Evolutionary conservation across 1,140 invertebrate genomes (phyloP).

Genomic region (Drosophila pseudoananassae): DNA sequence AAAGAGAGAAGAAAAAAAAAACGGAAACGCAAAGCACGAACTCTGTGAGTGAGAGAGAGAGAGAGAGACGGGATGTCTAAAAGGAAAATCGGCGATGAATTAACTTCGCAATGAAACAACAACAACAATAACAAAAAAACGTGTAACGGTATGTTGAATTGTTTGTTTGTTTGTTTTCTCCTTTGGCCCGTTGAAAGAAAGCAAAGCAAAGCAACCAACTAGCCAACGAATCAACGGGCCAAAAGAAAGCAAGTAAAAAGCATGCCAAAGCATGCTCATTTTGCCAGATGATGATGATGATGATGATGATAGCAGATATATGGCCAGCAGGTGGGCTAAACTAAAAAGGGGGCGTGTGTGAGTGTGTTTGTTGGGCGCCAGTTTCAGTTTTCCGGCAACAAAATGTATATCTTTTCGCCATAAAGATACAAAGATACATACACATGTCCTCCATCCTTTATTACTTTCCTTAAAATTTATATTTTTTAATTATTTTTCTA

Average conservation of each 20-base stretch:
- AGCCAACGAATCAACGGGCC: conserved; percentile 1
- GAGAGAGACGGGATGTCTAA: conserved; percentile 26
- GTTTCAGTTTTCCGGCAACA: neutral
- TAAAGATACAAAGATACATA: conserved; percentile 7
- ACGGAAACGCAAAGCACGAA: conserved; percentile 63
- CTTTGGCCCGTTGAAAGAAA: conserved; percentile 27
- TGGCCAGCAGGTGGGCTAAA: conserved; percentile 28
- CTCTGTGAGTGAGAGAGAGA: neutral
- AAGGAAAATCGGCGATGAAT: conserved; percentile 66
- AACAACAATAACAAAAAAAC: conserved; percentile 22
- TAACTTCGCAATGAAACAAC: conserved; percentile 33
- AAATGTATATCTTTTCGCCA: neutral
- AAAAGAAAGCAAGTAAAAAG: conserved; percentile 31
- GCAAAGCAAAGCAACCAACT: conserved; percentile 6
- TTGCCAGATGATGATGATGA: neutral
- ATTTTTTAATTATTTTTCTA: too few relatives aligned
- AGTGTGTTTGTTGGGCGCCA: neutral
- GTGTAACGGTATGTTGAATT: conserved; percentile 50
- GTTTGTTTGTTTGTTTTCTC: conserved; percentile 37
- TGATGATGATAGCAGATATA: conserved; percentile 27
- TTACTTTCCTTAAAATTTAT: too few relatives aligned
- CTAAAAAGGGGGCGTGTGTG: conserved; percentile 23
- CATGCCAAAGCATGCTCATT: neutral
- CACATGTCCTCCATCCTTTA: too few relatives aligned
- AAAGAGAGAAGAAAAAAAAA: conserved; percentile 21